Conservation (phyloP, 1,140 invertebrate species). For the Hylaeus volcanicus region DNA sequence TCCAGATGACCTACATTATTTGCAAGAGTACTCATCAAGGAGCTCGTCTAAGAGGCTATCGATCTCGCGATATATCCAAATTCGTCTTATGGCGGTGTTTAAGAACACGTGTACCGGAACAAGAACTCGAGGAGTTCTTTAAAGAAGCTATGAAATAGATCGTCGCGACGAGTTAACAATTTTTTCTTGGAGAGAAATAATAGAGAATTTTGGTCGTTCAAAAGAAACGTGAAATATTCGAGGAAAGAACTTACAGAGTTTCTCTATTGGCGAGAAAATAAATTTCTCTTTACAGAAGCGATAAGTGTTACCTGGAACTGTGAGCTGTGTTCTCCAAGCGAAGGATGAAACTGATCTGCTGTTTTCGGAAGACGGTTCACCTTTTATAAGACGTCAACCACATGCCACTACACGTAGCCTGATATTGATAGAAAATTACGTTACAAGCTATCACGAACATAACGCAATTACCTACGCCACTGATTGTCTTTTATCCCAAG, state of each 20-base stretch:
- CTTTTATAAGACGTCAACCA: conserved; percentile 58
- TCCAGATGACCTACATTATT: conserved; percentile 61
- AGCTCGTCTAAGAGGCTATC: conserved; percentile 39
- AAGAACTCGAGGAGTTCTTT: not conserved
- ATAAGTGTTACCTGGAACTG: conserved; percentile 40
- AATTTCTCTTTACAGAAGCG: not conserved
- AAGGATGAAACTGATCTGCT: conserved; percentile 57
- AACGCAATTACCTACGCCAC: conserved; percentile 49
- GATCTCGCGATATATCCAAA: conserved; percentile 43
- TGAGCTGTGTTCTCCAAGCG: conserved; percentile 37
- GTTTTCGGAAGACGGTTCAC: conserved; percentile 7
- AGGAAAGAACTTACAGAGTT: not conserved
- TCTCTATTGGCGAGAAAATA: not conserved
- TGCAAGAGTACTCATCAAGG: conserved; percentile 31
- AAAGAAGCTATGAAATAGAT: not conserved
- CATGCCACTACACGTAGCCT: not conserved
- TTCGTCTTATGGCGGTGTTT: not conserved
- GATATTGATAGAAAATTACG: conserved; percentile 30
- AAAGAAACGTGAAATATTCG: not conserved
- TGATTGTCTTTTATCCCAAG: conserved; percentile 65
- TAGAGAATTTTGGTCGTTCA: not conserved
- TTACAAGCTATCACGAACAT: conserved; percentile 48
- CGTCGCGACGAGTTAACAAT: not conserved
- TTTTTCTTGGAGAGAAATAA: not conserved
- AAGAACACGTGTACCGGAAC: not conserved